Conservation (phyloP, 2,888 invertebrate genomes). For the Mystacides longicornis region DNA sequence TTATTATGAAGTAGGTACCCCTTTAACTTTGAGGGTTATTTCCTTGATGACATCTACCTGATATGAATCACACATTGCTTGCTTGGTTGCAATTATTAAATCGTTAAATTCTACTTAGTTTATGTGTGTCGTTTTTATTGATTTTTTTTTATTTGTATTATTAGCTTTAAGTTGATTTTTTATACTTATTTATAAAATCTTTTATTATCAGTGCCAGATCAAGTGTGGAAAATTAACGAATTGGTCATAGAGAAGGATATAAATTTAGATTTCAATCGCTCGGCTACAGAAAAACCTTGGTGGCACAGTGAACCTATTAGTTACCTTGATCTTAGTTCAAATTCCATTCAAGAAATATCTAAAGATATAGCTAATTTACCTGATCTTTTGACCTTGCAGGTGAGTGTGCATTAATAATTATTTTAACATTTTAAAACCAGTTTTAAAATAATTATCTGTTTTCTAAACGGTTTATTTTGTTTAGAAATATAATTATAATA, state of each 20-base stretch:
- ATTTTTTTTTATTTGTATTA: not conserved
- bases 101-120: too few species aligned
- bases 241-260: slow-evolving; percentile 53
- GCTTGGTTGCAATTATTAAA: too few species aligned
- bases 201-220: slow-evolving; percentile 56
- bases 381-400: slow-evolving; percentile 63
- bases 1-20: too few species aligned
- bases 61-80: too few species aligned
- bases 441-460: not conserved
- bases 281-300: slow-evolving; percentile 61
- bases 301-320: slow-evolving; percentile 77
- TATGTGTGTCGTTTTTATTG: too few species aligned
- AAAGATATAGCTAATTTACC: slow-evolving; percentile 57
- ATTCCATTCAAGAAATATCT: slow-evolving; percentile 58
- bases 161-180: not conserved
- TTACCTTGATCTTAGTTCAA: slow-evolving; percentile 71
- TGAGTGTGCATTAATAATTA: slow-evolving; percentile 34
- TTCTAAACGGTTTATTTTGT: not conserved
- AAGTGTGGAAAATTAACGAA: slow-evolving; percentile 67
- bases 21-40: too few species aligned
- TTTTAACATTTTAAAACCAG: not conserved
- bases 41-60: too few species aligned
- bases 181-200: slow-evolving; percentile 16
- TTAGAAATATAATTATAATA: not conserved
- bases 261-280: slow-evolving; percentile 52